Percentiles rank a stretch among this genome's conserved stretches.
phyloP scores from a whole-genome alignment of 2,113 vertebrate species.

The Pan troglodytes region NHGRI_mPanTro3-v2.1_pri NC_086016.1:30328501-30329000 shows the following conservation, averaged over 20 bases:
- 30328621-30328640: neutral
- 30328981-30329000: constrained; percentile 5
- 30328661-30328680: neutral
- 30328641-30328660: neutral
- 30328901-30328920: neutral
- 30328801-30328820: neutral
- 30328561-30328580: neutral
- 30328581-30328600: neutral
- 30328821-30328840: neutral
- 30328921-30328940: neutral
- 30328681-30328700: neutral
- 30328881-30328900: neutral
- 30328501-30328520: neutral
- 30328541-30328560: neutral
- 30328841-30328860: neutral
- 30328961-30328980: neutral
- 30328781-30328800: neutral
- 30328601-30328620: neutral
- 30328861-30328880: neutral
- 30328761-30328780: neutral
- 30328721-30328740: neutral
- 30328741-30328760: neutral
- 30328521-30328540: neutral
- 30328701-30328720: neutral
- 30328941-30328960: neutral